phyloP scores from a whole-genome alignment of 2,888 invertebrate genomes.

The Phlogophora meticulosa region DNA sequence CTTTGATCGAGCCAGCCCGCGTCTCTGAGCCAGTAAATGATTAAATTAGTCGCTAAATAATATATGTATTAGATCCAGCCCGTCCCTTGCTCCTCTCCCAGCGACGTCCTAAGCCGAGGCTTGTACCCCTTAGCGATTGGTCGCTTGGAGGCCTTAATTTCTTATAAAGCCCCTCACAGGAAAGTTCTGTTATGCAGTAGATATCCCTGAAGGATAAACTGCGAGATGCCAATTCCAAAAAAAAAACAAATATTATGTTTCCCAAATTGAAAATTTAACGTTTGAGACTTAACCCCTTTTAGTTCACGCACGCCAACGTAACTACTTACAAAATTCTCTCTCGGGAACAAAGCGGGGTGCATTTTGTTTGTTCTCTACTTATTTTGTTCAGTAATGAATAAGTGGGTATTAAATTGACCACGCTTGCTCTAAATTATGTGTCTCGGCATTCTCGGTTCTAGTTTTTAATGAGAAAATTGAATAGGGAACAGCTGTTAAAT shows the following conservation, averaged over 20 bases:
- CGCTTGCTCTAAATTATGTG: constrained; percentile 43
- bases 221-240: no score
- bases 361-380: constrained; percentile 66
- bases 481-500: background rate
- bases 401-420: constrained; percentile 65
- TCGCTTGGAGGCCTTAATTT: no score
- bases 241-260: background rate
- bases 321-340: constrained; percentile 64
- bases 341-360: constrained; percentile 65
- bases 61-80: no score
- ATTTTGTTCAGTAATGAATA: constrained; percentile 66
- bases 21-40: no score
- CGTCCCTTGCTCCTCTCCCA: no score
- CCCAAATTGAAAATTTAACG: background rate
- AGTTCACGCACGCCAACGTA: constrained; percentile 7
- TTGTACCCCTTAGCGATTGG: no score
- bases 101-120: no score
- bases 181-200: no score
- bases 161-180: no score
- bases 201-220: no score
- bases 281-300: constrained; percentile 25
- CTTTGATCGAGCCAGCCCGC: no score
- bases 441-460: background rate
- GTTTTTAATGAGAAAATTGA: constrained; percentile 9
- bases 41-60: no score